Evolutionary conservation across 2,888 invertebrate genomes (phyloP).

Genomic region (Eupithecia dodoneata): DNA sequence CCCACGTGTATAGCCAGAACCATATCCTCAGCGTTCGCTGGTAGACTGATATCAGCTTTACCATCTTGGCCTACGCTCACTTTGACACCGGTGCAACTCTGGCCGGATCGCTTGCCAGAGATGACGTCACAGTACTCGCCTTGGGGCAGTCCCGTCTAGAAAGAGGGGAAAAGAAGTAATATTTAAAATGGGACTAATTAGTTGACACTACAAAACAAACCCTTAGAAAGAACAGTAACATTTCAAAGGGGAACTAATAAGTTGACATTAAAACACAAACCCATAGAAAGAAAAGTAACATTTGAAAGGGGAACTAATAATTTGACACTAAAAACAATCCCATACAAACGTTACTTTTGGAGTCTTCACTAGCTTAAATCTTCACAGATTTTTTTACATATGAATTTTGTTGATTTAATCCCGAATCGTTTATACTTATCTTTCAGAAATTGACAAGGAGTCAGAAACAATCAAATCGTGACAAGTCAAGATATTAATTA

Average conservation of each 20-base stretch:
- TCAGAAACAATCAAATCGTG: background rate
- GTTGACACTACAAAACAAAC: background rate
- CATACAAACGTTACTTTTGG: background rate
- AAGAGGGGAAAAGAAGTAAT: constrained; percentile 20
- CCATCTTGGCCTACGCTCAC: constrained; percentile 83
- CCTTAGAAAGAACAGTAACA: background rate
- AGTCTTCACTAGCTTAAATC: background rate
- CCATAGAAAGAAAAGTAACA: background rate
- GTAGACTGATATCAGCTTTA: constrained; percentile 79
- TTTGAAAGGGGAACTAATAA: background rate
- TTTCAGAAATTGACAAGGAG: background rate
- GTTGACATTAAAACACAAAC: background rate
- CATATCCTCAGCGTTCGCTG: constrained; percentile 81
- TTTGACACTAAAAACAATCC: background rate
- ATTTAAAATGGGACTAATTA: background rate
- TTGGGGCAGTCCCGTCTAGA: constrained; percentile 85
- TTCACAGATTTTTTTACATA: too few relatives aligned
- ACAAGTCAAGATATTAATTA: too few relatives aligned
- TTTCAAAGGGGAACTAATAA: background rate
- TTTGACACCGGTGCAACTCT: constrained; percentile 85
- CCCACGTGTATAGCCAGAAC: constrained; percentile 85
- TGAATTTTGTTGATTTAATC: background rate
- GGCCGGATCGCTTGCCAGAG: constrained; percentile 77
- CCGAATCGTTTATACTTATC: background rate
- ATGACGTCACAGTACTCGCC: constrained; percentile 92